Conservation (phyloP, 2,797 vertebrate species). For the Sebastes oblongus region DNA sequence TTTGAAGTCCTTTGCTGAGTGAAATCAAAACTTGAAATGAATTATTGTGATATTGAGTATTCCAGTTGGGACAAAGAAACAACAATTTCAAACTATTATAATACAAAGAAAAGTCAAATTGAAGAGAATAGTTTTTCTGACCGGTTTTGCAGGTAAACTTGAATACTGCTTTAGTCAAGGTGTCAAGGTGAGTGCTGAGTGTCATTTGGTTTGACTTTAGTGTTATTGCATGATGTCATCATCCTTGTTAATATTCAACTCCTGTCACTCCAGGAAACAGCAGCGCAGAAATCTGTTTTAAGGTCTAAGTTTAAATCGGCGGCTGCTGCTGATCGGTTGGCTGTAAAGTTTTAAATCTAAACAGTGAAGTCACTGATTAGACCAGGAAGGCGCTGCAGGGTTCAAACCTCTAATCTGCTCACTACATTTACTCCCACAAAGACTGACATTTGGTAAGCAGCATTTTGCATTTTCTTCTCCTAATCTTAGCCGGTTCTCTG, state of each 20-base stretch:
- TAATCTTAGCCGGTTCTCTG: conserved; percentile 11
- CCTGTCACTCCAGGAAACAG: conserved; percentile 22
- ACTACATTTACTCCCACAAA: background rate
- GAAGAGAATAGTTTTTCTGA: background rate
- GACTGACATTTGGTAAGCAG: conserved; percentile 36
- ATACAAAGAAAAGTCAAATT: background rate
- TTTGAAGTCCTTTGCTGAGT: too few species aligned
- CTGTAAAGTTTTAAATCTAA: conserved; percentile 40
- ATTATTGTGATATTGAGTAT: background rate
- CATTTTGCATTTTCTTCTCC: conserved; percentile 1
- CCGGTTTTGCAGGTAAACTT: background rate
- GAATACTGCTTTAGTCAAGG: background rate
- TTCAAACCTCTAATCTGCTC: background rate
- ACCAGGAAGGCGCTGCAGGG: background rate
- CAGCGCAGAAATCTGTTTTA: background rate
- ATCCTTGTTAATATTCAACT: conserved; percentile 67
- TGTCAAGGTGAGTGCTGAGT: background rate
- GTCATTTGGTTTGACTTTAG: background rate
- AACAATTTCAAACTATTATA: background rate
- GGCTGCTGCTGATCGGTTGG: conserved; percentile 30
- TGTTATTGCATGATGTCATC: conserved; percentile 34
- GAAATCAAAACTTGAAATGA: background rate
- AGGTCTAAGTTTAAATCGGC: conserved; percentile 43
- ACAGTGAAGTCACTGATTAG: conserved; percentile 27
- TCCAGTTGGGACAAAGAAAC: background rate